Conservation (phyloP, 2,888 invertebrate genomes). For the Ectemnius continuus region DNA sequence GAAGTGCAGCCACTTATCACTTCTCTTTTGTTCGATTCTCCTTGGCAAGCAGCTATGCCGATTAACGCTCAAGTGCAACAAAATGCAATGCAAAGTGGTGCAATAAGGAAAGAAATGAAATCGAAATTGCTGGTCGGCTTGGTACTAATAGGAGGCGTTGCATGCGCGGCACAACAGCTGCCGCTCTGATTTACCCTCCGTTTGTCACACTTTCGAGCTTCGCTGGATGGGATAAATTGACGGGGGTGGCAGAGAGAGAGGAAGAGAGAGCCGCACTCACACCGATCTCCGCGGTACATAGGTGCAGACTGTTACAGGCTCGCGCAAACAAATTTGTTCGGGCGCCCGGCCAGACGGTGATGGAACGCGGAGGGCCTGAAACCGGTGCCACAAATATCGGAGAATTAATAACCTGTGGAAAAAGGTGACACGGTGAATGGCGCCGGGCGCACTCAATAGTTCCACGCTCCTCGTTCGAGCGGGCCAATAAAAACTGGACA, state of each 20-base stretch:
- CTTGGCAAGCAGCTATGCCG: neutral
- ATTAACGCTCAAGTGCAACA: constrained; percentile 14
- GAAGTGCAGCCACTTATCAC: neutral
- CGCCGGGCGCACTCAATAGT: neutral
- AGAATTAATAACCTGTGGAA: constrained; percentile 42
- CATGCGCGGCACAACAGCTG: constrained; percentile 25
- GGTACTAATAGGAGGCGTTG: constrained; percentile 17
- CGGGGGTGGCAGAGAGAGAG: constrained; percentile 14
- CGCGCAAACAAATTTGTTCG: constrained; percentile 29
- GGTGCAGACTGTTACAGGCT: constrained; percentile 27
- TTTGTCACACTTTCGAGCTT: constrained; percentile 25
- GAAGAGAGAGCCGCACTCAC: neutral
- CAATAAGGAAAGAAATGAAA: constrained; percentile 18
- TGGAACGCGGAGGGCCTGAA: constrained; percentile 27
- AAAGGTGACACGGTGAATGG: constrained; percentile 12
- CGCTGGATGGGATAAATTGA: constrained; percentile 14
- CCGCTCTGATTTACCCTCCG: constrained; percentile 44
- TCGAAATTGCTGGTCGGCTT: constrained; percentile 9
- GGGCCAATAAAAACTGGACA: neutral
- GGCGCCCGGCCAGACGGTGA: constrained; percentile 9
- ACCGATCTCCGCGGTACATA: no score
- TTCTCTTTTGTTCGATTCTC: neutral
- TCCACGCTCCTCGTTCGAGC: neutral
- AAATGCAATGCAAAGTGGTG: neutral
- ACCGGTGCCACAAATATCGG: constrained; percentile 27